Percentiles rank a stretch among this genome's conserved stretches.
These are phyloP conservation scores for Trichomycterus rosablanca DNA, from an alignment of 2,113 vertebrate genomes.

Conservation along the genomic window DNA sequence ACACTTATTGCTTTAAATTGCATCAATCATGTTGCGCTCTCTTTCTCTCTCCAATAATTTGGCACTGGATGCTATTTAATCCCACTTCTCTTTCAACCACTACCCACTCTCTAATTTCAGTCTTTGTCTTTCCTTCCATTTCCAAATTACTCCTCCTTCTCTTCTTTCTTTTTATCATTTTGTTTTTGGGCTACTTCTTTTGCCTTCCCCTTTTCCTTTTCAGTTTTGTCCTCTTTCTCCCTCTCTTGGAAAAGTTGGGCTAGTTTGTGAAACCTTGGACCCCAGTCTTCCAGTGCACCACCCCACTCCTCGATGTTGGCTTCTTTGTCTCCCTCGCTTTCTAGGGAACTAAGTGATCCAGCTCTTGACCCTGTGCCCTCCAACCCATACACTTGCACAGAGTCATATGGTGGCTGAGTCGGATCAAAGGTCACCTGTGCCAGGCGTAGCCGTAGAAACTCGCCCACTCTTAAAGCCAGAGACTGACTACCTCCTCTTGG, in stretches of 20 bases:
- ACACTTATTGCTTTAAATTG: constrained; percentile 78
- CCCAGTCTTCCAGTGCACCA: constrained; percentile 76
- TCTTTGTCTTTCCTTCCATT: constrained; percentile 41
- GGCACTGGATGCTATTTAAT: constrained; percentile 6
- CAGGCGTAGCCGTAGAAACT: constrained; percentile 77
- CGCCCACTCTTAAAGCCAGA: constrained; percentile 73
- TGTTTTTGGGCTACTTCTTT: constrained; percentile 31
- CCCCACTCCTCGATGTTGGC: constrained; percentile 66
- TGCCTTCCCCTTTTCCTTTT: constrained; percentile 33
- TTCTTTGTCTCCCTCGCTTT: constrained; percentile 72
- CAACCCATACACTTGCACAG: constrained; percentile 83
- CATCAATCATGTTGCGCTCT: constrained; percentile 66
- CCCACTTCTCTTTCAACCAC: background rate
- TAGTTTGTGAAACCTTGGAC: constrained; percentile 78
- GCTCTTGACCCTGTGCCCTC: constrained; percentile 82
- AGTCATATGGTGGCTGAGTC: constrained; percentile 82
- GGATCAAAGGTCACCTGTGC: constrained; percentile 83
- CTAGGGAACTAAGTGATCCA: constrained; percentile 82
- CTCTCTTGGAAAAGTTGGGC: constrained; percentile 77
- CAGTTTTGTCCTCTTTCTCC: constrained; percentile 55
- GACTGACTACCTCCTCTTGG: constrained; percentile 56
- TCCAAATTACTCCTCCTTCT: constrained; percentile 51
- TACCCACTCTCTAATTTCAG: constrained; percentile 42
- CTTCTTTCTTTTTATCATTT: constrained; percentile 33
- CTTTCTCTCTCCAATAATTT: constrained; percentile 44